phyloP scores from a whole-genome alignment of 2,888 invertebrate genomes.

The Mystacides longicornis region DNA sequence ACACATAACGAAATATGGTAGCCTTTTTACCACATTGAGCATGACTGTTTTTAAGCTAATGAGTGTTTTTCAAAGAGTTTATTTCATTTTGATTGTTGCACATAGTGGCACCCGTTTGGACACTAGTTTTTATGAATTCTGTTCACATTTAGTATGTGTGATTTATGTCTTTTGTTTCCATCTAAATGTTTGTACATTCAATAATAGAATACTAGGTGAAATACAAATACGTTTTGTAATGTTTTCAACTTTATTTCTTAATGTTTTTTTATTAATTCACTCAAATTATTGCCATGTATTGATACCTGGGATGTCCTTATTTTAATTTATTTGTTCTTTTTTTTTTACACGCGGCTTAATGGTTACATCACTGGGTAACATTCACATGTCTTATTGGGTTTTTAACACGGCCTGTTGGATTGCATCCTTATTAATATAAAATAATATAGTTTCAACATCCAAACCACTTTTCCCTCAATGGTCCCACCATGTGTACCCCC shows the following conservation, averaged over 20 bases:
- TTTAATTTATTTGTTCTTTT: constrained; percentile 20
- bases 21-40: constrained; percentile 8
- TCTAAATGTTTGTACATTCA: background rate
- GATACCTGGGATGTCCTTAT: constrained; percentile 9
- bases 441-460: constrained; percentile 38
- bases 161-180: background rate
- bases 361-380: constrained; percentile 19
- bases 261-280: background rate
- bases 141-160: background rate
- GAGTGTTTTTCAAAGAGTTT: constrained; percentile 15
- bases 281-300: background rate
- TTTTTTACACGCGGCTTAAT: constrained; percentile 26
- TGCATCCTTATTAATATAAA: background rate
- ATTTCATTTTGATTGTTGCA: constrained; percentile 20
- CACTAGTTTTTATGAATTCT: background rate
- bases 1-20: constrained; percentile 2
- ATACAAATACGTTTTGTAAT: no score
- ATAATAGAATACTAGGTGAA: no score
- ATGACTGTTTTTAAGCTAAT: constrained; percentile 25
- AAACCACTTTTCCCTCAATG: constrained; percentile 89
- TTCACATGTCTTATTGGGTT: constrained; percentile 6
- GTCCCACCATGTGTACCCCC: constrained; percentile 92
- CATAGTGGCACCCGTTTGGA: constrained; percentile 21
- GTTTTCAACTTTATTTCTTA: no score
- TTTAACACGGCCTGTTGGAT: background rate